Evolutionary conservation across 2,113 vertebrate species (phyloP), one percentile per base, ranked within the genome.

Genomic region (Tragelaphus scriptus): DNA sequence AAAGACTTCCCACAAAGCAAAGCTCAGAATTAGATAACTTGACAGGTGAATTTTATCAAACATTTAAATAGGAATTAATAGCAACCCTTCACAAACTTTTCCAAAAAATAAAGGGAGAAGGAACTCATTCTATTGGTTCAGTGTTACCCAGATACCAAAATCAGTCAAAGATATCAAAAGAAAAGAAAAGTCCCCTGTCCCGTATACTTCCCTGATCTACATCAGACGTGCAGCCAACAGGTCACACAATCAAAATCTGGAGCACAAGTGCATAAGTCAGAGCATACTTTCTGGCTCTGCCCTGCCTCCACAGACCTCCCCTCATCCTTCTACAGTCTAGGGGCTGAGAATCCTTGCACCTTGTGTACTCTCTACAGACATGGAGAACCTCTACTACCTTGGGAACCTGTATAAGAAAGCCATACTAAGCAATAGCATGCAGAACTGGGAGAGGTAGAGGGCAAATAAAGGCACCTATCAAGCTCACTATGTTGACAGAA

Each of bases 391-490:
- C 71, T 26, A 25, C 71, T 98, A 98, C 21, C 98, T 98, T 2
- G 98, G 99, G 44, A 99, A 98, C 98, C 99, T 98, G 51, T 98
- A 97, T 97, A 99, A 99, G 98, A 99, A 99, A 98, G 99, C 99
- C 96, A 99, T 99, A 98, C 98, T 99, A 96, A 99, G 98, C 96
- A 99, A 99, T 98, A 98, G 99, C 26, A 85, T 98, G 3, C 98
- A 99, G 97, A 99, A 96, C 98, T 99, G 99, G 99, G 99, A 99
- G 84, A 99, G 99, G 99, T 99, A 99, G 97, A 99, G 99, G 96
- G 99, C 99, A 40, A 99, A 99, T 28, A 99, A 99, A 36, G 99
- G 99, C 89, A 99, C 99, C 55, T 99, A 99, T 97, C 99, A 99
- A 98, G 99, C 99, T 59, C 99, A 99, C 97, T 99, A 99, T 53